Evolutionary conservation across 2,797 vertebrate genomes (phyloP).

Genomic region (Sus cebifrons): DNA sequence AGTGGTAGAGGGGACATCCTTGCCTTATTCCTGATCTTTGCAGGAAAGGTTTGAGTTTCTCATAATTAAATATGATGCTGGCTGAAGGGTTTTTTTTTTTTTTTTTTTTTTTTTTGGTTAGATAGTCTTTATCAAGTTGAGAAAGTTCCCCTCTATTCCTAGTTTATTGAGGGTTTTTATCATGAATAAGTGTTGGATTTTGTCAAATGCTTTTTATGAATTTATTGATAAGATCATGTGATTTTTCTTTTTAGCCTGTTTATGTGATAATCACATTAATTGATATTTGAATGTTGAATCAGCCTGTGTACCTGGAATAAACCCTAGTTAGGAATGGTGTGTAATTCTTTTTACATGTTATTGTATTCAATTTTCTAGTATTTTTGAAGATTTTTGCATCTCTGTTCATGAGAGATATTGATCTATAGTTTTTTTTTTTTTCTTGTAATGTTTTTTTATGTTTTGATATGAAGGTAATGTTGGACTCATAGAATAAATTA

Average conservation of each 20-base stretch:
- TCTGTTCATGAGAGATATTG: no score
- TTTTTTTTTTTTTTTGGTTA: not conserved
- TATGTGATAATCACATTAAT: not conserved
- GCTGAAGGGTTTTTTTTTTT: not conserved
- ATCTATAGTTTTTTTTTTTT: no score
- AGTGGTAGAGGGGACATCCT: not conserved
- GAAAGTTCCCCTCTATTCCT: not conserved
- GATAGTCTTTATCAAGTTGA: not conserved
- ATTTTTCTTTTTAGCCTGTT: slow-evolving; percentile 19
- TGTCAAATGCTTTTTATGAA: not conserved
- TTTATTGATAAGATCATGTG: not conserved
- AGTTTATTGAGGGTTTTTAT: not conserved
- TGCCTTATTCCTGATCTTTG: not conserved
- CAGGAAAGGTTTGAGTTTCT: not conserved
- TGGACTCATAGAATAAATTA: not conserved
- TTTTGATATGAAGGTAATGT: not conserved
- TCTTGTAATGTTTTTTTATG: not conserved
- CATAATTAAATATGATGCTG: not conserved
- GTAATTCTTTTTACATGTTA: not conserved
- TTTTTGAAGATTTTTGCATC: not conserved
- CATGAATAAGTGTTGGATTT: not conserved
- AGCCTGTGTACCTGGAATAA: not conserved
- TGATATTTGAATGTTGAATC: not conserved
- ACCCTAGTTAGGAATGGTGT: not conserved
- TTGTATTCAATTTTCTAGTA: not conserved